These are phyloP conservation scores for Mormoops blainvillei DNA, from an alignment of 2,113 vertebrate genomes.

Conservation along the genomic window DNA sequence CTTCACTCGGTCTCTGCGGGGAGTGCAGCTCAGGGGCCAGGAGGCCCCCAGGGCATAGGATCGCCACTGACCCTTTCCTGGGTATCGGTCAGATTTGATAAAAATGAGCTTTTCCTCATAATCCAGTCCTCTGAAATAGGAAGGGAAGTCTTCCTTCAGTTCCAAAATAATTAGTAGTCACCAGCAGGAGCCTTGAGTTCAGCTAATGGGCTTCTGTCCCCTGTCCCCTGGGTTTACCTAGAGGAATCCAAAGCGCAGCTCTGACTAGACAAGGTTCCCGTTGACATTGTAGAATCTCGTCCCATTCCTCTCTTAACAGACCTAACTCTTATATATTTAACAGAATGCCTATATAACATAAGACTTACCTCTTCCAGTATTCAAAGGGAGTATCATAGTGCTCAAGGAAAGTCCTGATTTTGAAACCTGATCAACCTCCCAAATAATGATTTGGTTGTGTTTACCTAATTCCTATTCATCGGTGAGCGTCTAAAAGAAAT, in stretches of 20 bases:
- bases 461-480: constrained; percentile 43
- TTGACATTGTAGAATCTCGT: neutral
- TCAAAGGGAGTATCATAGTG: neutral
- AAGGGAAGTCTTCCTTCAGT: neutral
- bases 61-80: neutral
- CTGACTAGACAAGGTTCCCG: neutral
- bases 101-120: neutral
- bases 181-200: neutral
- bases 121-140: neutral
- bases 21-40: neutral
- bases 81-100: neutral
- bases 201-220: neutral
- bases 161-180: neutral
- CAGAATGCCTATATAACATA: neutral
- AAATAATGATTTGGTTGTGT: constrained; percentile 9
- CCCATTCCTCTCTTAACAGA: neutral
- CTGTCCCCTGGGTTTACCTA: neutral
- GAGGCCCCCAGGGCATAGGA: neutral
- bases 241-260: neutral
- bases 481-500: constrained; percentile 45
- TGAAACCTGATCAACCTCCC: constrained; percentile 32
- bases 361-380: neutral
- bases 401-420: neutral
- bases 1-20: neutral
- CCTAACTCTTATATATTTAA: neutral